These are phyloP conservation scores for Diachasmimorpha longicaudata DNA, from an alignment of 1,140 invertebrate genomes.

Conservation along the genomic window DNA sequence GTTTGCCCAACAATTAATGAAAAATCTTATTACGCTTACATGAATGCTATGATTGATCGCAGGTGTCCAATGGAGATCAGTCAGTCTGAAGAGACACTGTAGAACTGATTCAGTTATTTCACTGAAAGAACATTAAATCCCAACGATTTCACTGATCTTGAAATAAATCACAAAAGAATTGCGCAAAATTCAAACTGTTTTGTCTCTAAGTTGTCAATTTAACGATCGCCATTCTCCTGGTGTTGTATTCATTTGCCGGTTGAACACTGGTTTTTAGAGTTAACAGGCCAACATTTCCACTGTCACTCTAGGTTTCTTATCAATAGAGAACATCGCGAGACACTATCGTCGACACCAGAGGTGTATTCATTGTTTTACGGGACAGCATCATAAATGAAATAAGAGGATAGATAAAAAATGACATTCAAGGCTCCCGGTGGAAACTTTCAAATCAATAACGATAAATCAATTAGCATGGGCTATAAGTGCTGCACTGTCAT, in stretches of 20 bases:
- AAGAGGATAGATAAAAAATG: neutral
- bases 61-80: neutral
- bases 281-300: neutral
- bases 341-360: no score
- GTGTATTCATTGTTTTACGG: no score
- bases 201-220: neutral
- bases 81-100: neutral
- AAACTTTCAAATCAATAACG: conserved; percentile 1
- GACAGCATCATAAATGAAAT: neutral
- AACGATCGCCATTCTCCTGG: neutral
- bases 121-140: neutral
- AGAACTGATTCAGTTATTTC: neutral
- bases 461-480: neutral
- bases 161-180: neutral
- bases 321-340: neutral
- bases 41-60: neutral
- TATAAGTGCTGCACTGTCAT: neutral
- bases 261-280: neutral
- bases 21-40: neutral
- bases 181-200: neutral
- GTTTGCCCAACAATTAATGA: neutral
- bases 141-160: neutral
- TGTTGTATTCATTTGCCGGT: neutral
- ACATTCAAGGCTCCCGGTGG: neutral
- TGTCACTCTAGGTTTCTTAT: neutral